Conservation (phyloP, 2,113 vertebrate species). For the Amazona guildingii region DNA sequence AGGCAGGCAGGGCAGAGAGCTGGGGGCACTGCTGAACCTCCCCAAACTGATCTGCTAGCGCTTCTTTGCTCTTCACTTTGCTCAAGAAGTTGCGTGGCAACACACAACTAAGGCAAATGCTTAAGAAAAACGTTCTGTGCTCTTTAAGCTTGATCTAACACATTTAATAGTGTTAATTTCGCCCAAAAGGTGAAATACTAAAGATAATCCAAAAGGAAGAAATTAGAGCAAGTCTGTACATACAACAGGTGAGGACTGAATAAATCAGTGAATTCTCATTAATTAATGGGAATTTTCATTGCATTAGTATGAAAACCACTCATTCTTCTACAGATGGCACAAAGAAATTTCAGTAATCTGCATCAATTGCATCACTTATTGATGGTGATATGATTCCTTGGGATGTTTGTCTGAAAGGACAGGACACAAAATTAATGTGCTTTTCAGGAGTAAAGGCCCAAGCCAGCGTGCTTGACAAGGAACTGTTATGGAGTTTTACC, state of each 20-base stretch:
- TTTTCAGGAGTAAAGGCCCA: neutral
- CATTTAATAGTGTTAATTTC: neutral
- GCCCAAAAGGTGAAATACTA: neutral
- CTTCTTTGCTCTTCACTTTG: neutral
- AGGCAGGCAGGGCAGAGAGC: neutral
- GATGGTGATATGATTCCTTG: neutral
- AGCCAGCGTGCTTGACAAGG: neutral
- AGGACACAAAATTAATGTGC: neutral
- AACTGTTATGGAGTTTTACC: neutral
- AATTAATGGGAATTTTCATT: neutral
- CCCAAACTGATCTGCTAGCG: neutral
- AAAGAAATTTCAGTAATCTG: neutral
- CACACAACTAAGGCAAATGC: neutral
- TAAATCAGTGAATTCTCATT: neutral
- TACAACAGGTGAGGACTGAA: neutral
- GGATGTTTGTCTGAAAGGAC: neutral
- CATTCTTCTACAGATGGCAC: neutral
- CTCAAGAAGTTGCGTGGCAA: neutral
- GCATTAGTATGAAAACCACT: neutral
- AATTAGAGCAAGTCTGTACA: neutral
- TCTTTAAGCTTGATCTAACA: neutral
- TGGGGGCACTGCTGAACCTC: neutral
- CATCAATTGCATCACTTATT: neutral
- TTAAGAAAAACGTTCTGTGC: neutral
- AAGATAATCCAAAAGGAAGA: neutral